Percentiles rank a stretch among this genome's conserved stretches.
These are phyloP conservation scores for Limnephilus rhombicus DNA, from an alignment of 2,888 invertebrate species.

Conservation along the genomic window DNA sequence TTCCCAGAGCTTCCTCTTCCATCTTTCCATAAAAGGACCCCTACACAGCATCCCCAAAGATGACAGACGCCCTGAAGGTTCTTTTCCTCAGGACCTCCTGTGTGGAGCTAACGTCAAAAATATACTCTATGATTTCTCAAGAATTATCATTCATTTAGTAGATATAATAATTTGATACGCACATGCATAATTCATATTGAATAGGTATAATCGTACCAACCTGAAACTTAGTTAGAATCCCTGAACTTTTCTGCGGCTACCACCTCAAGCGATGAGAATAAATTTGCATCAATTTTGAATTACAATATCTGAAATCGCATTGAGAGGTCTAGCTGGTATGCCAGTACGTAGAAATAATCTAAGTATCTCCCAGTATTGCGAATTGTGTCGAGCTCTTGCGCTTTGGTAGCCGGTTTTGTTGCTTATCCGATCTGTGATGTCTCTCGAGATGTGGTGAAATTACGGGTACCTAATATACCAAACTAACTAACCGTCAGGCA, in stretches of 20 bases:
- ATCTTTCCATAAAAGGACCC: too few relatives aligned
- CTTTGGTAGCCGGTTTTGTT: background rate
- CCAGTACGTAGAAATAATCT: background rate
- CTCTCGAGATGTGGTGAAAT: background rate
- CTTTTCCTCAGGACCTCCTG: too few relatives aligned
- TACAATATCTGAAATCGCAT: constrained; percentile 62
- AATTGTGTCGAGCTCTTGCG: background rate
- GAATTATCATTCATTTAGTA: background rate
- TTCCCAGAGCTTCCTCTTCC: too few relatives aligned
- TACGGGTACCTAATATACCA: too few relatives aligned
- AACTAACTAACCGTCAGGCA: too few relatives aligned
- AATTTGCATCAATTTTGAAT: constrained; percentile 66
- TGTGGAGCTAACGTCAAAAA: too few relatives aligned
- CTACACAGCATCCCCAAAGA: too few relatives aligned
- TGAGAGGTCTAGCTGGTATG: background rate
- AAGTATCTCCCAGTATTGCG: background rate
- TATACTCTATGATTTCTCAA: background rate
- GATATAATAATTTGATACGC: background rate
- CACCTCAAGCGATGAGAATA: constrained; percentile 65
- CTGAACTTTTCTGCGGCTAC: constrained; percentile 33
- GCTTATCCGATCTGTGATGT: background rate
- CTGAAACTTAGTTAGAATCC: background rate
- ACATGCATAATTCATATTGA: background rate
- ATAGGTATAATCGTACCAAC: background rate
- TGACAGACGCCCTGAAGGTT: too few relatives aligned